A percentile compares a stretch with the other conserved stretches of the same genome.
phyloP scores from a whole-genome alignment of 2,888 invertebrate species.

The Drosophila dives region DNA sequence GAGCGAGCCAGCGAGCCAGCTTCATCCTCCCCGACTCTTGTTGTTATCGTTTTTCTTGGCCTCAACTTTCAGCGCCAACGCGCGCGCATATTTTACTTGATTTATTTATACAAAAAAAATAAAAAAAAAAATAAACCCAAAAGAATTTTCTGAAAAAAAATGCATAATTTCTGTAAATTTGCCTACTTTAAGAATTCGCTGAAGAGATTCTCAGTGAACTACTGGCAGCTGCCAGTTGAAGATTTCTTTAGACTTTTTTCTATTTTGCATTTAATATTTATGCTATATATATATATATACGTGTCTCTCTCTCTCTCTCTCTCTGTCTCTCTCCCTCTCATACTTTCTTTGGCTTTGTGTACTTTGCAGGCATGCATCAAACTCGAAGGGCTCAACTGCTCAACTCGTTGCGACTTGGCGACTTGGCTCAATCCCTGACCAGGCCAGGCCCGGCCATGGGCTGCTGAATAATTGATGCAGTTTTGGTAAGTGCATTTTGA shows the following conservation, averaged over 20 bases:
- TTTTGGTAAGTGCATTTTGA: constrained; percentile 79
- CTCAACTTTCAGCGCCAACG: constrained; percentile 76
- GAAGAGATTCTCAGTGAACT: constrained; percentile 12
- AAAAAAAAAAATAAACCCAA: neutral
- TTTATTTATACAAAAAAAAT: constrained; percentile 70
- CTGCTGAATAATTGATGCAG: constrained; percentile 81
- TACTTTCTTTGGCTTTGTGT: constrained; percentile 32
- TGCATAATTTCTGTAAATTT: constrained; percentile 76
- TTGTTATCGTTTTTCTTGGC: constrained; percentile 62
- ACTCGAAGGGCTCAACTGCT: constrained; percentile 69
- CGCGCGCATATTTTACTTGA: constrained; percentile 81
- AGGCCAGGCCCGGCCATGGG: constrained; percentile 68
- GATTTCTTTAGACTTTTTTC: constrained; percentile 65
- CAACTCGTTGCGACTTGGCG: constrained; percentile 75
- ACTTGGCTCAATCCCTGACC: constrained; percentile 77
- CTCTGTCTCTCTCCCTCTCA: constrained; percentile 14
- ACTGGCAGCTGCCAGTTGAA: constrained; percentile 48
- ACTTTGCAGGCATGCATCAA: constrained; percentile 78
- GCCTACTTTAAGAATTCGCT: constrained; percentile 56
- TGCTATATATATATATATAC: constrained; percentile 45
- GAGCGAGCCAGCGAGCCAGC: neutral
- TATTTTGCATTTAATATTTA: constrained; percentile 80
- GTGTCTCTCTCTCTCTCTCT: constrained; percentile 19
- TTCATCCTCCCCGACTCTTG: constrained; percentile 33
- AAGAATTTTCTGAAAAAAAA: constrained; percentile 25